Evolutionary conservation across 2,113 vertebrate species (phyloP), one percentile per base, ranked within the genome.

Genomic region (Lepidothrix coronata): DNA sequence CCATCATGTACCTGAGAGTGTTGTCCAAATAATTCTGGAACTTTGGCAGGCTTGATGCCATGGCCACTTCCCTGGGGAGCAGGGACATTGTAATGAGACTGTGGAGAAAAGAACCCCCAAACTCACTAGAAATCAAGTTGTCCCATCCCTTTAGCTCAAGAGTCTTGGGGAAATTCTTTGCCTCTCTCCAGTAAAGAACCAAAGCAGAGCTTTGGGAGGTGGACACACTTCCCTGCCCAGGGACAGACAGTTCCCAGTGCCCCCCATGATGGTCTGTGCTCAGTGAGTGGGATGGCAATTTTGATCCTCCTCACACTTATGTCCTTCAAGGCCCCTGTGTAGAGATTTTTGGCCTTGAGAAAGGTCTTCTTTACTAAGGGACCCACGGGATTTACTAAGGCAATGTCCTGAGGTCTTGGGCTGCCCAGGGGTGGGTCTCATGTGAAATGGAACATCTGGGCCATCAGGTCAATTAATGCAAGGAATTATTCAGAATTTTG

Each of bases 161-260:
- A 52, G 5, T 18, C 30, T 33, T 39, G 27, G 20, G 14, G 30
- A 82, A 61, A 57, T 31, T 52, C 8, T 58, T 71, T 65, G 8
- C 2, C 9, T 7, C 5, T 24, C 39, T 68, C 19, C 63, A 72
- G 23, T 0, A 0, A 72, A 44, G 74, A 63, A 75, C 9, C 5
- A 52, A 73, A 85, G 33, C 18, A 61, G 48, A 89, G 33, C 11
- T 48, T 48, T 89, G 44, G 28, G 66, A 75, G 20, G 17, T 49
- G 33, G 39, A 28, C 14, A 75, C 58, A 20, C 2, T 6, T 82
- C 19, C 27, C 75, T 43, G 80, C 4, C 8, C 37, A 62, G 28
- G 11, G 49, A 52, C 0, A 1, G 57, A 35, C 25, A 55, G 22
- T 35, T 28, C 4, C 4, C 28, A 37, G 16, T 22, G 31, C 19